Base-by-base conservation (phyloP, 2,888 invertebrate species). In the Panopea generosa region DNA sequence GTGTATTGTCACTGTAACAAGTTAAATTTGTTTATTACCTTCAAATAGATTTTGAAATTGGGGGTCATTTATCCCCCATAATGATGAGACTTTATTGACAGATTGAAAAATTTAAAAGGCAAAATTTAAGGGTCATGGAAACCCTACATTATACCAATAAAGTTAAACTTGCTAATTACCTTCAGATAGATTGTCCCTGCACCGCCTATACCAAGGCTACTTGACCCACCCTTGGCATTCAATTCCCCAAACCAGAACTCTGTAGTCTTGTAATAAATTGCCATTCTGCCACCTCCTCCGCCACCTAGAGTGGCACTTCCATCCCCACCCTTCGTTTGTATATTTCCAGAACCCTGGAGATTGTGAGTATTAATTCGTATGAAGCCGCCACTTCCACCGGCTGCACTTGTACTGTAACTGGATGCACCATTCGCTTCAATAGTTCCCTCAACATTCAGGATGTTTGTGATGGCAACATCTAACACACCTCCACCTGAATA, bases 331-430 rank as follows among this genome's bases (percentile, higher is more conserved):
- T 60, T 47, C 24, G 85, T 86, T 77, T 84, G 73, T 14, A 88
- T 78, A 7, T 65, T 75, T 38, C 88, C 88, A 18, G 77, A 84
- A 9, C 88, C 88, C 55, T 87, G 85, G 11, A 89, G 56, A 14
- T 73, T 55, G 16, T 60, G 47, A 7, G 85, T 82, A 20, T 66
- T 52, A 16, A 86, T 77, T 29, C 50, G 66, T 16, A 89, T 71
- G 53, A 78, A 82, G 11, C 89, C 89, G 38, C 89, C 89, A 56
- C 86, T 86, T 2, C 87, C 89, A n/a, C 86, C 87, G 18, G 83
- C 83, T 4, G 65, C 40, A 26, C 14, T 29, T 26, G 27, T 33
- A 9, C 59, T 52, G 22, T 11, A 29, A 18, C 85, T 84, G 26
- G 18, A 49, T 9, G 40, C 67, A 24, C 86, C 88, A 71, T 84